phyloP scores from a whole-genome alignment of 2,888 invertebrate genomes.

The Aromia moschata region DNA sequence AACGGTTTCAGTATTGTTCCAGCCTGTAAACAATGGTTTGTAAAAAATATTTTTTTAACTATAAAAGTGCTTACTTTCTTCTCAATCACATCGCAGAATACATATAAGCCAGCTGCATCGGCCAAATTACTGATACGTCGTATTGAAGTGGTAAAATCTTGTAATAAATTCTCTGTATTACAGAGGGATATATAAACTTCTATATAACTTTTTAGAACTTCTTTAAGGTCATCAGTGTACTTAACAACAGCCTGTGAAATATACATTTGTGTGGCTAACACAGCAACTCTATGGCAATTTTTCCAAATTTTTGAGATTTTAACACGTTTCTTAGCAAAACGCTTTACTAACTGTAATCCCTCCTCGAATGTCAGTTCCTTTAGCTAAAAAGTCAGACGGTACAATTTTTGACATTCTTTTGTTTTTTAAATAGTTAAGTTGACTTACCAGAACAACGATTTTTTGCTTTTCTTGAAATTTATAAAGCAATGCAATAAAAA shows the following conservation, averaged over 20 bases:
- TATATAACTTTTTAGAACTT: constrained; percentile 56
- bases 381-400: constrained; percentile 60
- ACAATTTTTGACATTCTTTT: no score
- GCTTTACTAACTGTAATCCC: constrained; percentile 66
- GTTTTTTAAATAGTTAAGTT: no score
- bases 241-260: constrained; percentile 67
- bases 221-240: constrained; percentile 59
- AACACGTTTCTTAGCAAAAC: constrained; percentile 63
- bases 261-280: constrained; percentile 67
- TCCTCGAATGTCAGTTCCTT: constrained; percentile 67
- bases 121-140: constrained; percentile 65
- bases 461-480: constrained; percentile 67
- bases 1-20: constrained; percentile 66
- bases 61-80: constrained; percentile 55
- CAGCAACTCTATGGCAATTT: constrained; percentile 66
- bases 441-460: constrained; percentile 65
- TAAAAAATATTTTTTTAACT: no score
- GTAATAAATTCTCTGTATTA: constrained; percentile 50
- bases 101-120: constrained; percentile 75
- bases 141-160: constrained; percentile 53
- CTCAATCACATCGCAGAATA: constrained; percentile 68
- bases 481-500: constrained; percentile 69
- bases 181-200: constrained; percentile 59
- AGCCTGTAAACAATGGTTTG: constrained; percentile 47
- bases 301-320: constrained; percentile 68